Evolutionary conservation across 2,888 invertebrate genomes (phyloP), one percentile per base, ranked within the genome.

Genomic region (Callosobruchus maculatus): DNA sequence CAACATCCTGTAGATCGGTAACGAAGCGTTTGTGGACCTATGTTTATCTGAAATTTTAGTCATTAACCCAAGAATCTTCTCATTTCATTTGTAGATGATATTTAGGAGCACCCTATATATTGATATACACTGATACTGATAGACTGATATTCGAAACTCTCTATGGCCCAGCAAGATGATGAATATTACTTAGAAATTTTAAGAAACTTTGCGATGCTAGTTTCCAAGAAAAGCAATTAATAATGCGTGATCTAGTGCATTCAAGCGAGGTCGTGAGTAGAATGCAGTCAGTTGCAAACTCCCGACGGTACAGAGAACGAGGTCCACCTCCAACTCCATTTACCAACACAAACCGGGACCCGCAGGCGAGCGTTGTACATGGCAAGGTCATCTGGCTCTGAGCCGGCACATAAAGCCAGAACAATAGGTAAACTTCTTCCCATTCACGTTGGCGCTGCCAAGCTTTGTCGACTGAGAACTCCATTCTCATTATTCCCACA

Each of bases 391-490:
- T 49, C 49, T 49, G 13, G 49, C 49, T 18, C 49, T 18, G 49
- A 49, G 18, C 4, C 13, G 9, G 49, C 49, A 18, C 49, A 49
- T 49, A 49, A 49, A 49, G 49, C 49, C 49, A 49, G 49, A 49
- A 49, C 49, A 49, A 49, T 49, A 13, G 49, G 18, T 49, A 49
- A 49, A 49, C 49, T 49, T 26, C 70, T 70, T 70, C 70, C 70
- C 70, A 70, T 70, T 70, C 70, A 70, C 18, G 26, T 70, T 67
- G 49, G 49, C 13, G 49, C 49, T 49, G 49, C 49, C 49, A 18
- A 49, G 49, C 49, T 49, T 49, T 49, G 49, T 49, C 13, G 70
- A 72, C 74, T 74, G 68, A 74, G 70, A 72, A 72, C 72, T 70
- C 69, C 22, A 72, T 74, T 77, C 71, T 70, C 31, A 70, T 70